Percentiles rank a stretch among this genome's conserved stretches.
phyloP scores from a whole-genome alignment of 2,113 vertebrate genomes.

The Pelecanoides urinatrix region DNA sequence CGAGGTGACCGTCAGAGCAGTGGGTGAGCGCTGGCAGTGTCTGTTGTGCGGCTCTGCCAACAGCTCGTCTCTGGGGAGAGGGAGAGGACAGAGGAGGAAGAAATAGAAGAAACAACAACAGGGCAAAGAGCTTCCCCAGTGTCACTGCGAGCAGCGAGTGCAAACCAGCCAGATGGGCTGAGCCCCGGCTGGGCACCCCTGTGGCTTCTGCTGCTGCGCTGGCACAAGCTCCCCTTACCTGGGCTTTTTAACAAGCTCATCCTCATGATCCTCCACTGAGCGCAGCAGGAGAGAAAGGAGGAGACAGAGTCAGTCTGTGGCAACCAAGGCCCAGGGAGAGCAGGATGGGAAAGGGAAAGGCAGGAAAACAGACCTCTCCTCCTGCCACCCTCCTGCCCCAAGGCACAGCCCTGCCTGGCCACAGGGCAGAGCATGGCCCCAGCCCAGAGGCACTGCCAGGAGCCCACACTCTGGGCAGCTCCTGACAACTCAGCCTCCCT shows the following conservation, averaged over 20 bases:
- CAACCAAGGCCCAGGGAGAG: background rate
- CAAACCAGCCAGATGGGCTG: no score
- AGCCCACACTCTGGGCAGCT: rapidly evolving
- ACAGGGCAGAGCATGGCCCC: rapidly evolving
- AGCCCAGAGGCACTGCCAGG: rapidly evolving
- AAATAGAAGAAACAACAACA: no score
- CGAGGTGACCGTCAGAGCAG: conserved; percentile 83
- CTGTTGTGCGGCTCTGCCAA: background rate
- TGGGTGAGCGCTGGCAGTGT: conserved; percentile 83
- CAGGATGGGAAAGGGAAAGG: background rate
- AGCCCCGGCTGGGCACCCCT: background rate
- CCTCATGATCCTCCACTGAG: no score
- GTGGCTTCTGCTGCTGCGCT: background rate
- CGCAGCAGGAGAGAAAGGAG: background rate
- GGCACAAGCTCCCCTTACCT: conserved; percentile 78
- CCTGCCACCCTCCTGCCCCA: rapidly evolving
- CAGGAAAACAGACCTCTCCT: background rate
- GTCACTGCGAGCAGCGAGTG: no score
- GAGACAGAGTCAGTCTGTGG: background rate
- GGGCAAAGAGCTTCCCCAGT: no score
- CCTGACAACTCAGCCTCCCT: rapidly evolving
- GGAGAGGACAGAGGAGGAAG: background rate
- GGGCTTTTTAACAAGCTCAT: conserved; percentile 75
- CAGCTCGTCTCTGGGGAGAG: no score
- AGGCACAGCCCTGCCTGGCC: rapidly evolving